These are phyloP conservation scores for Zaprionus obscuricornis DNA, from an alignment of 2,888 invertebrate species.

Conservation along the genomic window DNA sequence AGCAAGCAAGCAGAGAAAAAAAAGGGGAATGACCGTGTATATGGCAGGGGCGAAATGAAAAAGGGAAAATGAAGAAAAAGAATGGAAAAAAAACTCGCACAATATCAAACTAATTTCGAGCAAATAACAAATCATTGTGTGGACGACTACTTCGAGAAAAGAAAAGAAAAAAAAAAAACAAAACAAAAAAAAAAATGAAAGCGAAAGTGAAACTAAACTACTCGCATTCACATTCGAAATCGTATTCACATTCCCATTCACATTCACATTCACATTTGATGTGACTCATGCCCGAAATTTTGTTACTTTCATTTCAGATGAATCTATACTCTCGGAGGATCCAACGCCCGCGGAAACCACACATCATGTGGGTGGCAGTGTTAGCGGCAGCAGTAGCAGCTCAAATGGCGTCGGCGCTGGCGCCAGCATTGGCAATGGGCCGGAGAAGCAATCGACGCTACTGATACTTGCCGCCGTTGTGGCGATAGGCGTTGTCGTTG, in stretches of 20 bases:
- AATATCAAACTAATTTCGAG: slow-evolving; percentile 71
- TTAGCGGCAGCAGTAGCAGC: slow-evolving; percentile 45
- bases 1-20: slow-evolving; percentile 18
- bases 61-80: neutral
- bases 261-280: too few relatives aligned
- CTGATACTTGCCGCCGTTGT: slow-evolving; percentile 83
- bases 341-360: slow-evolving; percentile 84
- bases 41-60: too few relatives aligned
- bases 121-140: slow-evolving; percentile 76
- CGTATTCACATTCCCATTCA: too few relatives aligned
- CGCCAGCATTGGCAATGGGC: slow-evolving; percentile 72
- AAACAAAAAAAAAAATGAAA: too few relatives aligned
- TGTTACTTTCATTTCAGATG: slow-evolving; percentile 71
- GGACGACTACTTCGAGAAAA: too few relatives aligned
- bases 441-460: slow-evolving; percentile 83
- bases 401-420: slow-evolving; percentile 70
- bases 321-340: slow-evolving; percentile 84
- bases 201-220: too few relatives aligned
- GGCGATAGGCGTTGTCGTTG: slow-evolving; percentile 83
- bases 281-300: slow-evolving; percentile 14
- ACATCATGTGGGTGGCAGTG: slow-evolving; percentile 80
- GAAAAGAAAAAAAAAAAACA: too few relatives aligned
- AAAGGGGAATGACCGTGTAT: too few relatives aligned
- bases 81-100: too few relatives aligned
- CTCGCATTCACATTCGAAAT: too few relatives aligned